Evolutionary conservation across 2,888 invertebrate species (phyloP).

Genomic region (Ophioninae sp.): DNA sequence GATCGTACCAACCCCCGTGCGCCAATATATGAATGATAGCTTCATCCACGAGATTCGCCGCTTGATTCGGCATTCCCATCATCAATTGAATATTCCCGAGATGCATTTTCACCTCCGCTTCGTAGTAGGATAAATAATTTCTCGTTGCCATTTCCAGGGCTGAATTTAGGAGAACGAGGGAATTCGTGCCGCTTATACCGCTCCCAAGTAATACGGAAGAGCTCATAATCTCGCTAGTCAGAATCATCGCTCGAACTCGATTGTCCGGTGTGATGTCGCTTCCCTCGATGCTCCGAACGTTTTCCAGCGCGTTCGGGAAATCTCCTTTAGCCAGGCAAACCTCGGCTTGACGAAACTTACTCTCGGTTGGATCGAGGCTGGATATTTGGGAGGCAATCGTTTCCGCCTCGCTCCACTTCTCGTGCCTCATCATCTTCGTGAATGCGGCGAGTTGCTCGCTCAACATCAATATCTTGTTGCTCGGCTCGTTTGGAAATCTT

Average conservation of each 20-base stretch:
- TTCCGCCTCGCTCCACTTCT: conserved; percentile 82
- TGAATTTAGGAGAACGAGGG: conserved; percentile 84
- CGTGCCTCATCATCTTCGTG: conserved; percentile 80
- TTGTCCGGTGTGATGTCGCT: conserved; percentile 72
- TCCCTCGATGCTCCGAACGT: conserved; percentile 71
- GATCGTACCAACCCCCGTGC: conserved; percentile 91
- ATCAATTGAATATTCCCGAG: conserved; percentile 89
- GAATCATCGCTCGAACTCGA: conserved; percentile 86
- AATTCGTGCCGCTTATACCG: conserved; percentile 82
- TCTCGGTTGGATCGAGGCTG: conserved; percentile 82
- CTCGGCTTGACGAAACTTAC: conserved; percentile 80
- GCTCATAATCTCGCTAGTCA: conserved; percentile 86
- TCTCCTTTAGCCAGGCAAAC: conserved; percentile 79
- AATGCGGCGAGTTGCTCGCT: conserved; percentile 84
- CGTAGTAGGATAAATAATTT: conserved; percentile 90
- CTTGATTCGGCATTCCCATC: conserved; percentile 90
- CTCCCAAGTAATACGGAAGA: conserved; percentile 83
- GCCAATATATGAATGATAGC: conserved; percentile 88
- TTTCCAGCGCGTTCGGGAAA: conserved; percentile 75
- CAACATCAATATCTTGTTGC: conserved; percentile 85
- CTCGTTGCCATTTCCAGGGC: conserved; percentile 89
- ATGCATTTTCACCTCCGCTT: conserved; percentile 89
- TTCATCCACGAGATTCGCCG: conserved; percentile 87
- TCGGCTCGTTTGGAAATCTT: conserved; percentile 85
- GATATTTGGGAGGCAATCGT: conserved; percentile 81